Percentiles rank a stretch among this genome's conserved stretches.
phyloP scores from a whole-genome alignment of 2,113 vertebrate species.

The Stigmatopora argus region DNA sequence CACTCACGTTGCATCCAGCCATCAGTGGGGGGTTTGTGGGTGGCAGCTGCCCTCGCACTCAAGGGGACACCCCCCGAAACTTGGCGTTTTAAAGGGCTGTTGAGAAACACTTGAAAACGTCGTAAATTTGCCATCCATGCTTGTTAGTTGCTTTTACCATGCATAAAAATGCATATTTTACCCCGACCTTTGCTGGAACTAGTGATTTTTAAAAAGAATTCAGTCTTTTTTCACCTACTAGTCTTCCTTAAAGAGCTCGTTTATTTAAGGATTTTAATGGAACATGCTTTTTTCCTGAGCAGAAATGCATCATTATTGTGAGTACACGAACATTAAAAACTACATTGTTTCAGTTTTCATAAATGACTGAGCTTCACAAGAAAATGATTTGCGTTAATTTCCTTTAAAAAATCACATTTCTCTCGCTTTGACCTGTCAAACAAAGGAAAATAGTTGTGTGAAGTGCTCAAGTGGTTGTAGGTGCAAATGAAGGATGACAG shows the following conservation, averaged over 20 bases:
- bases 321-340: background rate
- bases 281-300: background rate
- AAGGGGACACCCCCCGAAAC: background rate
- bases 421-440: background rate
- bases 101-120: background rate
- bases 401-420: background rate
- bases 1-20: constrained; percentile 72
- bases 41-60: constrained; percentile 44
- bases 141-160: background rate
- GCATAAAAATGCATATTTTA: background rate
- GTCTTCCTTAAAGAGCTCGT: background rate
- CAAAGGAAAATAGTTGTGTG: constrained; percentile 6
- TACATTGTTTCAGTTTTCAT: background rate
- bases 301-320: background rate
- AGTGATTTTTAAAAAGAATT: constrained; percentile 1
- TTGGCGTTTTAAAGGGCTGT: background rate
- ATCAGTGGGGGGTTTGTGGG: constrained; percentile 65
- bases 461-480: background rate
- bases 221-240: constrained; percentile 26
- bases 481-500: constrained; percentile 40
- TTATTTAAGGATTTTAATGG: background rate
- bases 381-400: background rate
- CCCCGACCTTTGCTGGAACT: background rate
- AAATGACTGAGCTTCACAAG: background rate
- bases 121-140: background rate